Evolutionary conservation across 2,797 vertebrate species (phyloP).

Genomic region (Sandelia bainsii): DNA sequence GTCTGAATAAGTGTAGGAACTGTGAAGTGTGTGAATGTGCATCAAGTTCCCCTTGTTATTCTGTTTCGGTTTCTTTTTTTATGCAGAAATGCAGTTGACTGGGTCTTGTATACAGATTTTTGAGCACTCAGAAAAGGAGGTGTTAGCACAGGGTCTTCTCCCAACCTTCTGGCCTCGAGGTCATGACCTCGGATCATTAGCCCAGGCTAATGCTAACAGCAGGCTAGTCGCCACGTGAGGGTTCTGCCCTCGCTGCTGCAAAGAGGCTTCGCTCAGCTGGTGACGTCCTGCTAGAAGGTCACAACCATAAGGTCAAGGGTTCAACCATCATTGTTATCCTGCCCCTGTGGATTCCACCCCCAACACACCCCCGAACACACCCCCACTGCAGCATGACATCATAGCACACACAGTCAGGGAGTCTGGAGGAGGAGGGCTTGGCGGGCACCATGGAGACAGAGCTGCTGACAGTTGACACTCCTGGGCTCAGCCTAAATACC

Average conservation of each 20-base stretch:
- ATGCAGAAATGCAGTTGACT: conserved; percentile 35
- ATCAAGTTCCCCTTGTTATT: conserved; percentile 60
- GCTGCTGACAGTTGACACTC: conserved; percentile 62
- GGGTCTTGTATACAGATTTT: conserved; percentile 43
- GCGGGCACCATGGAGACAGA: conserved; percentile 27
- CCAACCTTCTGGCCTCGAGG: conserved; percentile 48
- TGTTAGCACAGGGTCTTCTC: conserved; percentile 51
- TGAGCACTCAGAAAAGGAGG: conserved; percentile 37
- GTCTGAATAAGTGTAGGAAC: conserved; percentile 42
- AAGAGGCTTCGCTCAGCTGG: conserved; percentile 53
- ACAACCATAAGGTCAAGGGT: conserved; percentile 74
- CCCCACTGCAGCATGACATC: conserved; percentile 70
- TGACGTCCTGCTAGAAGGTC: conserved; percentile 66
- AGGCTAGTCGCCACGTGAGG: conserved; percentile 51
- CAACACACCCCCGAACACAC: conserved; percentile 54
- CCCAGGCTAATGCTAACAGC: conserved; percentile 63
- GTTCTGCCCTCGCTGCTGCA: conserved; percentile 2
- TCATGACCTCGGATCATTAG: conserved; percentile 54
- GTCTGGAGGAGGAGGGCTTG: conserved; percentile 51
- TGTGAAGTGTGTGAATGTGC: conserved; percentile 47
- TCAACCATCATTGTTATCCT: conserved; percentile 78
- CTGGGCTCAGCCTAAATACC: conserved; percentile 42
- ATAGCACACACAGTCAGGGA: conserved; percentile 50
- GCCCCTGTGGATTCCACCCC: conserved; percentile 26
- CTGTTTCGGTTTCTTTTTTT: conserved; percentile 2